A percentile compares a stretch with the other conserved stretches of the same genome.
Conservation (phyloP, 2,888 invertebrate genomes). For the Stenchaetothrips biformis region DNA sequence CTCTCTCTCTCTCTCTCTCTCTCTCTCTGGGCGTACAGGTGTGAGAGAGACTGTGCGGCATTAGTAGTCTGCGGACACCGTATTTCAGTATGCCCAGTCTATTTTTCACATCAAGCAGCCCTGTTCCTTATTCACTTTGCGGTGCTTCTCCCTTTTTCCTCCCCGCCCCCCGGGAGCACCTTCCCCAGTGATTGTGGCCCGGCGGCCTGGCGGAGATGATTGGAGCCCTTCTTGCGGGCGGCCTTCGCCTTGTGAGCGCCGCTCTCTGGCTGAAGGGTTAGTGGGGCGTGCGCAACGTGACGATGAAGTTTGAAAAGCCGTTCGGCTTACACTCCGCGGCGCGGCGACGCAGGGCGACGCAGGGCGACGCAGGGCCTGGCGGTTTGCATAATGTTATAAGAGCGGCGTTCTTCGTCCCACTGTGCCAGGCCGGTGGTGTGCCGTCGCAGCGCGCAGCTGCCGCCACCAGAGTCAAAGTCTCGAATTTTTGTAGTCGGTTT, state of each 20-base stretch:
- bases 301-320: slow-evolving; percentile 23
- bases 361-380: neutral
- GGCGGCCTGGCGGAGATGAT: neutral
- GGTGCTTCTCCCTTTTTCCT: too few species aligned
- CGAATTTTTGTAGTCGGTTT: neutral
- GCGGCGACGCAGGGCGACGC: neutral
- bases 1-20: neutral
- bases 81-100: too few species aligned
- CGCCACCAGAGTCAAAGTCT: neutral
- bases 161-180: too few species aligned
- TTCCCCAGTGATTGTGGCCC: too few species aligned
- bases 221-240: too few species aligned
- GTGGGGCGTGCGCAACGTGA: neutral
- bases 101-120: too few species aligned
- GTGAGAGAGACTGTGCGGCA: too few species aligned
- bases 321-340: neutral
- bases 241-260: too few species aligned
- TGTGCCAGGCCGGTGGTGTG: neutral
- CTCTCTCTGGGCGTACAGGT: neutral
- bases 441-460: neutral
- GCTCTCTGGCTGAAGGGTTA: neutral
- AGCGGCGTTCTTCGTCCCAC: neutral
- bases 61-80: too few species aligned
- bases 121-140: too few species aligned
- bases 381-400: neutral